Percentiles rank a stretch among this genome's conserved stretches.
phyloP scores from a whole-genome alignment of 2,113 vertebrate genomes.

The Falcunculus frontatus region DNA sequence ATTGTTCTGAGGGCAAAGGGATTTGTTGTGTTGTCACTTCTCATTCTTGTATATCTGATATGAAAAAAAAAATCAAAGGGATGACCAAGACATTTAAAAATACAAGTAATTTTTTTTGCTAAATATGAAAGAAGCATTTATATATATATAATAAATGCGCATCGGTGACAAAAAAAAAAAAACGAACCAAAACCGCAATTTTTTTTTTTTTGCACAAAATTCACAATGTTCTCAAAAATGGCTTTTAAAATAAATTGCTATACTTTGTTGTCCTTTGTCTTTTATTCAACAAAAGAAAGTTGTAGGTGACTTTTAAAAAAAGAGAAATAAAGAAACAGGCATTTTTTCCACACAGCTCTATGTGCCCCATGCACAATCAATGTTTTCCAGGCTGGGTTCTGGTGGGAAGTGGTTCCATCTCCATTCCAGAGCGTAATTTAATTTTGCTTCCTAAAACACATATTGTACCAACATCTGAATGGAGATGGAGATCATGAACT shows the following conservation, averaged over 20 bases:
- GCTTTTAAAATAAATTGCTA: background rate
- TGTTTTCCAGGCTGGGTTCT: background rate
- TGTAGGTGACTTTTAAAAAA: background rate
- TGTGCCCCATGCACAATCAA: accelerated
- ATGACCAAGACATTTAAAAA: background rate
- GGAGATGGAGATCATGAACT: background rate
- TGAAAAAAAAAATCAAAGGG: background rate
- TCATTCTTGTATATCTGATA: accelerated
- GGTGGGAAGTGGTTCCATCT: background rate
- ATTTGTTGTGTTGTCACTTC: background rate
- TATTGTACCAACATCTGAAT: background rate
- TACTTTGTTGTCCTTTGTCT: background rate
- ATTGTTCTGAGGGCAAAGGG: background rate
- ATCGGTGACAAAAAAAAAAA: background rate
- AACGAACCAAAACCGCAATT: background rate
- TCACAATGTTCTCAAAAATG: background rate
- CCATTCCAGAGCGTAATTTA: background rate
- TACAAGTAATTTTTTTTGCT: background rate
- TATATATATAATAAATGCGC: background rate
- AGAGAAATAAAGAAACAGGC: background rate
- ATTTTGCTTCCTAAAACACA: background rate
- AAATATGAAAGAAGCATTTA: background rate
- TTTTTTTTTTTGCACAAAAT: background rate
- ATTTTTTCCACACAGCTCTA: background rate
- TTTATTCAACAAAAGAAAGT: background rate